phyloP scores from a whole-genome alignment of 2,888 invertebrate species.

The Dryobota labecula region DNA sequence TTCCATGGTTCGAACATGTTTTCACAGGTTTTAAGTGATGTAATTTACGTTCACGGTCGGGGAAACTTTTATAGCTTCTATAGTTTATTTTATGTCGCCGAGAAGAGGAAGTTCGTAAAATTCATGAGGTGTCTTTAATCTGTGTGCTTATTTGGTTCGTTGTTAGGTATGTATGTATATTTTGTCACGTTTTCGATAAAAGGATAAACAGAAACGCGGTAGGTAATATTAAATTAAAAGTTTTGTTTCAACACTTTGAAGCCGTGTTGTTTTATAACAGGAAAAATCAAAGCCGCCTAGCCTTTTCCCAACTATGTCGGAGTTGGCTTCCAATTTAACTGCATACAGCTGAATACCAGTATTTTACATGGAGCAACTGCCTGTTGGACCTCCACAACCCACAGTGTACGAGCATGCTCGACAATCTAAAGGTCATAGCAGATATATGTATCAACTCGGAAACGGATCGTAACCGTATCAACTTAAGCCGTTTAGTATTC shows the following conservation, averaged over 20 bases:
- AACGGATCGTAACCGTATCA: too few relatives aligned
- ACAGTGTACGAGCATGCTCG: too few relatives aligned
- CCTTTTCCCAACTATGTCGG: too few relatives aligned
- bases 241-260: constrained; percentile 21
- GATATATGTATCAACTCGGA: too few relatives aligned
- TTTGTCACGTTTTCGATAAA: constrained; percentile 37
- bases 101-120: constrained; percentile 63
- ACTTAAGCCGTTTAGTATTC: too few relatives aligned
- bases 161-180: not conserved
- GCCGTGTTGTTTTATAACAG: constrained; percentile 12
- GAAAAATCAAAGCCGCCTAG: too few relatives aligned
- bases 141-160: constrained; percentile 12
- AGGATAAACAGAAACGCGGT: not conserved
- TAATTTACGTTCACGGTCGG: constrained; percentile 60
- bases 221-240: constrained; percentile 9
- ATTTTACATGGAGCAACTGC: too few relatives aligned
- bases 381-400: too few relatives aligned
- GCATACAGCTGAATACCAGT: too few relatives aligned
- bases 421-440: too few relatives aligned
- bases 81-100: constrained; percentile 66
- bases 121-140: constrained; percentile 56
- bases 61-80: constrained; percentile 62
- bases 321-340: too few relatives aligned
- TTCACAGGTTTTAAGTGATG: constrained; percentile 51
- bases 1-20: constrained; percentile 38